phyloP scores from a whole-genome alignment of 2,888 invertebrate species.

The Melanophora roralis region DNA sequence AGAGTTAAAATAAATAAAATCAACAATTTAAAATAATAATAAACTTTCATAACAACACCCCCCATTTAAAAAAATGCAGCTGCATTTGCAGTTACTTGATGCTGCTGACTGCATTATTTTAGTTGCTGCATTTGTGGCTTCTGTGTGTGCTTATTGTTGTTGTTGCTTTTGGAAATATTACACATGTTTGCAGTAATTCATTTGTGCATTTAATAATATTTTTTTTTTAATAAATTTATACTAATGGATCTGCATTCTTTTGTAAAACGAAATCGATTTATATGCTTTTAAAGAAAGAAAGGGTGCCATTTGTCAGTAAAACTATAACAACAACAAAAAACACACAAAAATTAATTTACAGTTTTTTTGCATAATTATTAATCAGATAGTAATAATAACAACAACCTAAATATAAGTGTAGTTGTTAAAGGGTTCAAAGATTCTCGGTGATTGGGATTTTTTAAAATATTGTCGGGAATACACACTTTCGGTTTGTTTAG shows the following conservation, averaged over 20 bases:
- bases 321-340: neutral
- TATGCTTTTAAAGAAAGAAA: neutral
- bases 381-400: no score
- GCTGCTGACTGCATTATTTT: neutral
- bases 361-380: no score
- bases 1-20: neutral
- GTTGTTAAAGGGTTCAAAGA: no score
- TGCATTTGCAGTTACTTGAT: neutral
- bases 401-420: no score
- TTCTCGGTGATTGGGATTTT: no score
- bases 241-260: neutral
- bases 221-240: neutral
- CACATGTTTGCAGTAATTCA: slow-evolving; percentile 37
- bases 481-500: no score
- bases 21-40: slow-evolving; percentile 8
- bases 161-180: neutral
- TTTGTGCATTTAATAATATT: neutral
- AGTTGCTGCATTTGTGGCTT: no score
- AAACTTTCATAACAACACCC: neutral
- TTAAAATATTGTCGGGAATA: no score
- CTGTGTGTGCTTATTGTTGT: neutral
- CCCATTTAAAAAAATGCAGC: neutral
- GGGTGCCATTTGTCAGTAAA: neutral
- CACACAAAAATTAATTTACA: no score
- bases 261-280: neutral